Evolutionary conservation across 2,797 vertebrate species (phyloP).

Genomic region (Anguilla pacifica): DNA sequence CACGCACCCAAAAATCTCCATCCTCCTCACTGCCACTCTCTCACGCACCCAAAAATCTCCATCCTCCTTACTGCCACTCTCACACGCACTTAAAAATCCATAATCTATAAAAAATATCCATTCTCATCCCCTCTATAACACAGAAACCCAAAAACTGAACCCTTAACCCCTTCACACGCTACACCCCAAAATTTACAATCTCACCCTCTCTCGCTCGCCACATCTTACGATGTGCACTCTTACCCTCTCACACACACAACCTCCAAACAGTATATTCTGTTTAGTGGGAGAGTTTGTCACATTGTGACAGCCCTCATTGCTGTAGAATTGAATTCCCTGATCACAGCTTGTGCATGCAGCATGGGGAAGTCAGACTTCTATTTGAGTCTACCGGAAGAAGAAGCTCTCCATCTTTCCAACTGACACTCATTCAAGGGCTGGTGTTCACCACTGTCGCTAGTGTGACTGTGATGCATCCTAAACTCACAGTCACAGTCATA

Average conservation of each 20-base stretch:
- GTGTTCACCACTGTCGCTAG: neutral
- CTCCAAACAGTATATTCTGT: neutral
- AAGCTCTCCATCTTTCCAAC: neutral
- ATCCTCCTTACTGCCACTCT: neutral
- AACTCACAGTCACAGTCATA: neutral
- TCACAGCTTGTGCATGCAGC: neutral
- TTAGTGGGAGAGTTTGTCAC: neutral
- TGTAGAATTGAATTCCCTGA: neutral
- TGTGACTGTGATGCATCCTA: neutral
- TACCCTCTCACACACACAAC: neutral
- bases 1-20: too few species aligned
- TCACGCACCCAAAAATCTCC: too few species aligned
- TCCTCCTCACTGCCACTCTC: neutral
- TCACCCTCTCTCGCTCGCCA: neutral
- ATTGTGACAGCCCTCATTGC: neutral
- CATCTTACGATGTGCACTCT: neutral
- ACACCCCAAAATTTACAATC: neutral
- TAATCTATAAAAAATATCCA: neutral
- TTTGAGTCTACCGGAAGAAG: neutral
- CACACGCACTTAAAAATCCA: too few species aligned
- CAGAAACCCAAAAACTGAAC: neutral
- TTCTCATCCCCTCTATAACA: neutral
- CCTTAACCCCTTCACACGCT: neutral
- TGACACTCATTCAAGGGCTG: neutral
- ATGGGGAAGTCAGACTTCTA: neutral